Evolutionary conservation across 2,797 vertebrate species (phyloP).

Genomic region (Lepilemur ruficaudatus): DNA sequence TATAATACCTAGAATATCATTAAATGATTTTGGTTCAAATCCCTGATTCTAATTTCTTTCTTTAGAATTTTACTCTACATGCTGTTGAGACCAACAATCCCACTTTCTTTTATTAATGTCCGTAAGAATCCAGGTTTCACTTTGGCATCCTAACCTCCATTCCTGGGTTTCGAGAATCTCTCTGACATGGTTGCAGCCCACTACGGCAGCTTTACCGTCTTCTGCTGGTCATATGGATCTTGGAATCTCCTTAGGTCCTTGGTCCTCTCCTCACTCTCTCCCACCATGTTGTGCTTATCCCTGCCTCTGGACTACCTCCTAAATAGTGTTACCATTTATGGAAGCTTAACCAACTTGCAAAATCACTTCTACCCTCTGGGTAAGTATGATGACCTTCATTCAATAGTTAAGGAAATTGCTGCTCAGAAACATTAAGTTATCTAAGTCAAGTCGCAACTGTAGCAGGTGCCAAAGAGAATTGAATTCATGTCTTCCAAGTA

Average conservation of each 20-base stretch:
- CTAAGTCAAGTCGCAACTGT: background rate
- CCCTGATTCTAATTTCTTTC: background rate
- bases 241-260: background rate
- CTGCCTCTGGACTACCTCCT: background rate
- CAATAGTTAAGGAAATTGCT: background rate
- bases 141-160: background rate
- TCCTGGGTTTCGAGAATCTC: background rate
- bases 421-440: background rate
- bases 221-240: background rate
- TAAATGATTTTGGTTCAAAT: background rate
- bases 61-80: background rate
- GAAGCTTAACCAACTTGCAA: background rate
- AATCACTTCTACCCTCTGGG: background rate
- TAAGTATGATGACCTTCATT: background rate
- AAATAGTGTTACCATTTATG: background rate
- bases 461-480: background rate
- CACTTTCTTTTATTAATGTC: background rate
- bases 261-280: background rate
- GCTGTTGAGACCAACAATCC: background rate
- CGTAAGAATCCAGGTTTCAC: background rate
- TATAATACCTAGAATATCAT: background rate
- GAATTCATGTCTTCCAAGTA: background rate
- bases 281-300: background rate
- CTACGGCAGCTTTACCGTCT: too few species aligned
- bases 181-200: fast-evolving